Base-by-base conservation (phyloP, 2,797 vertebrate genomes). In the Anas georgica region DNA sequence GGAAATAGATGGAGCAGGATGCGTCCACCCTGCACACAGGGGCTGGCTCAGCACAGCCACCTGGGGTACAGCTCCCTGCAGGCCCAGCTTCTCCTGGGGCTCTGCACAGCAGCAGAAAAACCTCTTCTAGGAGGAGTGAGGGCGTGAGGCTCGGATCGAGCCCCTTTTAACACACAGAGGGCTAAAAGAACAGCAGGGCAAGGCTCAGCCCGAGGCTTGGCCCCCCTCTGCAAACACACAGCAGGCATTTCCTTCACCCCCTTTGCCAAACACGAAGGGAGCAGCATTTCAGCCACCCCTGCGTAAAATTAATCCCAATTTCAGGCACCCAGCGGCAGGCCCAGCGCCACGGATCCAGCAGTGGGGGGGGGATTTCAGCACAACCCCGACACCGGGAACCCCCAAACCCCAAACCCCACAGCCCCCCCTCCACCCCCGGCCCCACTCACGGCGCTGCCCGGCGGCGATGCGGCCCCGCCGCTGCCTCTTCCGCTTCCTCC, bases 381-480 rank as follows among this genome's bases (percentile, higher is more conserved):
- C 11, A 12, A 12, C 46, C 46, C 22, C 46, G 12, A 48, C 22
- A 48, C 12, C 46, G 46, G 23, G 22, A 48, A 10, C 37, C 5
- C 46, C 46, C 22, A 12, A 12, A 12, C 46, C 22, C 46, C 7
- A 23, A 12, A 12, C 46, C 22, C 46, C 46, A 11, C 21, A 22
- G 11, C 21, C 21, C 46, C 46, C 22, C 46, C 20, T 46, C 21
- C 45, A 21, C 6, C 46, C 46, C 37, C 60, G 11, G 37, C 60
- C n/a, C 39, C 43, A 84, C 95, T 94, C 86, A 91, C 95, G 52
- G 82, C 55, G 52, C 92, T 88, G 68, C 87, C 68, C 93, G 45
- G 77, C 86, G 80, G 88, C 88, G 68, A 73, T 7, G 48, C 67
- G 54, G 74, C 92, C 75, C 17, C 23, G 31, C 78, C 68, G 52